These are phyloP conservation scores for Ochropleura plecta DNA, from an alignment of 2,888 invertebrate species.

Conservation along the genomic window DNA sequence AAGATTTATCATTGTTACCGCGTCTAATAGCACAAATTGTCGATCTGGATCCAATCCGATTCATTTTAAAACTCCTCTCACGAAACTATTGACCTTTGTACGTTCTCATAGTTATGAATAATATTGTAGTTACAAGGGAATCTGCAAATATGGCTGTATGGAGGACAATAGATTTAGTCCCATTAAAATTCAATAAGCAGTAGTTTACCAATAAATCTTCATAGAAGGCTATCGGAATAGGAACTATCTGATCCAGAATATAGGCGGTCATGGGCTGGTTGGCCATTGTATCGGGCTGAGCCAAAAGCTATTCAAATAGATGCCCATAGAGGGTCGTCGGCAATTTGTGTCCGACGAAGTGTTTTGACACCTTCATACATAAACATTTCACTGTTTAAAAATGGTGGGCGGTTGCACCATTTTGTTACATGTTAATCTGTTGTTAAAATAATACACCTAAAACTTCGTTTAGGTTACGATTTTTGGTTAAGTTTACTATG, in stretches of 20 bases:
- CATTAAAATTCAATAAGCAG: constrained; percentile 88
- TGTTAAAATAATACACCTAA: not conserved
- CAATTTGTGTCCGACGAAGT: constrained; percentile 86
- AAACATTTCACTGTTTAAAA: constrained; percentile 82
- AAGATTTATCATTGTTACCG: constrained; percentile 65
- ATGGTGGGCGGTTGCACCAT: constrained; percentile 53
- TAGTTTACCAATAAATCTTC: constrained; percentile 86
- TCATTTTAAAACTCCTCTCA: constrained; percentile 74
- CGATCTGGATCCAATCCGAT: constrained; percentile 72
- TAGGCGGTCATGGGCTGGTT: constrained; percentile 71
- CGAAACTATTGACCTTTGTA: constrained; percentile 73
- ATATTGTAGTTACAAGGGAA: constrained; percentile 67
- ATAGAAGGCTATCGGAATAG: constrained; percentile 88
- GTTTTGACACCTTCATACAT: constrained; percentile 89
- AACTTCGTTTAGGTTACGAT: not conserved
- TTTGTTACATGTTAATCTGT: constrained; percentile 8
- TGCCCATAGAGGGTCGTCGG: constrained; percentile 83
- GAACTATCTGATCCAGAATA: constrained; percentile 86
- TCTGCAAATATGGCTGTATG: constrained; percentile 65
- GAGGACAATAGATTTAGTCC: constrained; percentile 80
- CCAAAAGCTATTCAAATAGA: constrained; percentile 86
- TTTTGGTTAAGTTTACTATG: not conserved
- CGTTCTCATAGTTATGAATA: constrained; percentile 74
- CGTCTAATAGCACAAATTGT: constrained; percentile 75
- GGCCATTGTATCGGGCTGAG: constrained; percentile 76